Base-by-base conservation (phyloP, 2,113 vertebrate species). In the Etheostoma spectabile region DNA sequence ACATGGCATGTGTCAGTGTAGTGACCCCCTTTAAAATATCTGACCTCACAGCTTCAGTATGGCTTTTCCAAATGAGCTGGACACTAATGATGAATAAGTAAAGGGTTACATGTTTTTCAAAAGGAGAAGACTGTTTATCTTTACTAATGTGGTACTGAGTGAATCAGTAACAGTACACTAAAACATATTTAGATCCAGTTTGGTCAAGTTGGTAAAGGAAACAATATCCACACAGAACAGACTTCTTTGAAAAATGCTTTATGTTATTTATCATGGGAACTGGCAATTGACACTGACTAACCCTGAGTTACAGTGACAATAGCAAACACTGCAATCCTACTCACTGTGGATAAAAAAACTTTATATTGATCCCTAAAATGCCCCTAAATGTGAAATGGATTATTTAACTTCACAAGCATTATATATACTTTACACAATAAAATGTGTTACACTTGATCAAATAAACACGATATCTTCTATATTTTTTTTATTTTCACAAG, bases 11-110 rank as follows among this genome's bases (percentile, higher is more conserved):
- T 70, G 61, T 84, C 89, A 80, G 51, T 69, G 35, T 27, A 19
- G 24, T 78, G 71, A 33, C 52, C 57, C 46, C 5, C 68, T 77
- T 62, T 48, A 71, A 65, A 55, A 77, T 33, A 56, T 65, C 75
- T 90, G 86, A 91, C 74, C 74, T 93, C 82, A 86, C 49, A 24
- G 49, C 68, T 77, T 49, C 42, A 71, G 53, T 21, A 76, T 82
- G 57, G 48, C 42, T 66, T 38, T 67, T 66, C 55, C 83, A 30
- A 56, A 79, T 77, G 66, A 62, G 18, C 64, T 68, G 48, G n/a
- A n/a, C 15, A 16, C 63, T 42, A 67, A 82, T 86, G 71, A 77
- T 81, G 55, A 82, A 90, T 74, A 84, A 60, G 46, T 71, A 24
- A 77, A 90, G 63, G 18, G 49, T 73, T 35, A 74, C 6, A 68